Conservation (phyloP, 2,797 vertebrate species). For the Pempheris klunzingeri region DNA sequence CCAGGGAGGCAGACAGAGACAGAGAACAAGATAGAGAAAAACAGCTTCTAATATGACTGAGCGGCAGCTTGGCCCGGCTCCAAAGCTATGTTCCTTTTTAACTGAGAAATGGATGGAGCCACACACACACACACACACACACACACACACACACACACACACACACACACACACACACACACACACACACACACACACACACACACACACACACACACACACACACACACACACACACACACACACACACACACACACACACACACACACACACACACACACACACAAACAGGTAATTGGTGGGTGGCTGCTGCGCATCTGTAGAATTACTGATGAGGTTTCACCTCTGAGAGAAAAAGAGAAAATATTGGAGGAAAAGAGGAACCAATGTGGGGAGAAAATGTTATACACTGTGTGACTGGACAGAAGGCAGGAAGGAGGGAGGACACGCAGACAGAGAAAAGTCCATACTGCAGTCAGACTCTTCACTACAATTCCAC, state of each 20-base stretch:
- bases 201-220: conserved; percentile 19
- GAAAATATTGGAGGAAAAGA: conserved; percentile 21
- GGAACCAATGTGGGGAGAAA: conserved; percentile 34
- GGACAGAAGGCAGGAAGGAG: conserved; percentile 1
- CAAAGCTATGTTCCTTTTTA: conserved; percentile 32
- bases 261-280: conserved; percentile 19
- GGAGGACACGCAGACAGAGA: neutral
- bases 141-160: conserved; percentile 22
- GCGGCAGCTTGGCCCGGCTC: neutral
- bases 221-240: conserved; percentile 15
- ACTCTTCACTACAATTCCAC: conserved; percentile 38
- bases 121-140: neutral
- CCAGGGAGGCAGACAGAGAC: conserved; percentile 9
- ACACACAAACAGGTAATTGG: conserved; percentile 57
- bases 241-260: conserved; percentile 12
- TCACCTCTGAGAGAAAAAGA: conserved; percentile 45
- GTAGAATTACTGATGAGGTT: conserved; percentile 65
- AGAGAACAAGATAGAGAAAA: neutral
- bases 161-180: conserved; percentile 26
- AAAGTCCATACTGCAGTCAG: conserved; percentile 19
- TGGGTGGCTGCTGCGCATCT: conserved; percentile 49
- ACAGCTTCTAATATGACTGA: conserved; percentile 29
- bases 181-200: conserved; percentile 12
- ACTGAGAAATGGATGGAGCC: conserved; percentile 22
- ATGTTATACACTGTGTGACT: conserved; percentile 23